phyloP scores from a whole-genome alignment of 2,888 invertebrate genomes.

The Thalpophila matura region DNA sequence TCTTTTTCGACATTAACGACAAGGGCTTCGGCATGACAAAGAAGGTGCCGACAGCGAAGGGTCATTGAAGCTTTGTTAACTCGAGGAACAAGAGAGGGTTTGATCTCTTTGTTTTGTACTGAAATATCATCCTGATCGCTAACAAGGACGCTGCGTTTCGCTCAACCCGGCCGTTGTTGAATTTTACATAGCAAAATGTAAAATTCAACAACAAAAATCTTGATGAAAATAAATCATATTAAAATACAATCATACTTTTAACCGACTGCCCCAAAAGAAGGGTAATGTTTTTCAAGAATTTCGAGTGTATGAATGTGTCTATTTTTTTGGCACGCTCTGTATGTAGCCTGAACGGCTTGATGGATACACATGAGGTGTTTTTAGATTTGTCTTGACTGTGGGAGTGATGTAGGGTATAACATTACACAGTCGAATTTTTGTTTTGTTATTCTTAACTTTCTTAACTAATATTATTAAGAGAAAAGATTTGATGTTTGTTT shows the following conservation, averaged over 20 bases:
- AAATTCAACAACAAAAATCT: neutral
- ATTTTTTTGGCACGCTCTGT: too few relatives aligned
- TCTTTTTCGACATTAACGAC: conserved; percentile 82
- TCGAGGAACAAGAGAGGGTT: conserved; percentile 73
- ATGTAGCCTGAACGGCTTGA: too few relatives aligned
- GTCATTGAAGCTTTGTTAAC: conserved; percentile 83
- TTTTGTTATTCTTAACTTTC: too few relatives aligned
- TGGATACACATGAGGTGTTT: too few relatives aligned
- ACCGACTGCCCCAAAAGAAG: too few relatives aligned
- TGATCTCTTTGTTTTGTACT: conserved; percentile 81
- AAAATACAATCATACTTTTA: neutral
- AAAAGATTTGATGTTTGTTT: too few relatives aligned
- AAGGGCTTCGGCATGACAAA: conserved; percentile 77
- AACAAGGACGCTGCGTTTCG: conserved; percentile 65
- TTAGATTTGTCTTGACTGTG: too few relatives aligned
- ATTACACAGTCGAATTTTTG: too few relatives aligned
- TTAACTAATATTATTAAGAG: too few relatives aligned
- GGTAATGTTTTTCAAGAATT: too few relatives aligned
- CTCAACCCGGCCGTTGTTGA: conserved; percentile 26
- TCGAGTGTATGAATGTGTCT: too few relatives aligned
- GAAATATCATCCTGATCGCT: conserved; percentile 78
- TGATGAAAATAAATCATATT: neutral
- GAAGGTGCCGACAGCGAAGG: conserved; percentile 76
- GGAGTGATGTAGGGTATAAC: too few relatives aligned
- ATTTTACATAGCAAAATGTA: conserved; percentile 1